Evolutionary conservation across 2,888 invertebrate species (phyloP), one percentile per base, ranked within the genome.

Genomic region (Scaptomyza cyrtandrae): DNA sequence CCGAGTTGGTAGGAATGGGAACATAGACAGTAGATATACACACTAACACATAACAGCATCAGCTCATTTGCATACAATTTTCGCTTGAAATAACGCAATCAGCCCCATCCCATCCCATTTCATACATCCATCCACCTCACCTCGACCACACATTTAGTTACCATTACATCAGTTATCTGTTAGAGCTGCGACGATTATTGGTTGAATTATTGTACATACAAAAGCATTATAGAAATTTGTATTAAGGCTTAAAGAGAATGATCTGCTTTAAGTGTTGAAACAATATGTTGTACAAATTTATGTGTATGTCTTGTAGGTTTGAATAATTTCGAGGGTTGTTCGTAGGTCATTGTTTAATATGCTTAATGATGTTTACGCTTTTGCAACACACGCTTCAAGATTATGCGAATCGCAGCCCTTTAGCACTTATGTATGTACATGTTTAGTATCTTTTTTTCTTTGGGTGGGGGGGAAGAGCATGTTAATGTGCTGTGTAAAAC

Each of bases 61-160:
- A 37, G 37, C 9, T 5, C 48, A 76, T 72, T 76, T 75, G 64
- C 76, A 75, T 76, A 76, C 52, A 50, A 67, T 63, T 67, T 39
- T 39, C 66, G 45, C 44, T 48, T 19, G 24, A 33, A 57, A 50
- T 71, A 13, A 45, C 48, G 48, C 59, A 46, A 59, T 59, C 46
- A 41, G 44, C 13, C 19, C 57, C 57, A 54, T 27, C n/a, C 37
- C 27, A 27, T 27, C 2, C 9, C 31, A 31, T 9, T 29, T 6
- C 6, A 13, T 3, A 10, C 9, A n/a, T 11, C n/a, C 27, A 37
- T 14, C 39, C 13, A 19, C 4, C 43, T n/a, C 46, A 14, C 37
- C 4, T 2, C 27, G 9, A 10, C 3, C 44, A 24, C 31, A 52
- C 6, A 52, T 13, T 39, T 11, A 46, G 39, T 39, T 44, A 9